A percentile compares a stretch with the other conserved stretches of the same genome.
Conservation (phyloP, 2,888 invertebrate species). For the Synanthedon vespiformis region DNA sequence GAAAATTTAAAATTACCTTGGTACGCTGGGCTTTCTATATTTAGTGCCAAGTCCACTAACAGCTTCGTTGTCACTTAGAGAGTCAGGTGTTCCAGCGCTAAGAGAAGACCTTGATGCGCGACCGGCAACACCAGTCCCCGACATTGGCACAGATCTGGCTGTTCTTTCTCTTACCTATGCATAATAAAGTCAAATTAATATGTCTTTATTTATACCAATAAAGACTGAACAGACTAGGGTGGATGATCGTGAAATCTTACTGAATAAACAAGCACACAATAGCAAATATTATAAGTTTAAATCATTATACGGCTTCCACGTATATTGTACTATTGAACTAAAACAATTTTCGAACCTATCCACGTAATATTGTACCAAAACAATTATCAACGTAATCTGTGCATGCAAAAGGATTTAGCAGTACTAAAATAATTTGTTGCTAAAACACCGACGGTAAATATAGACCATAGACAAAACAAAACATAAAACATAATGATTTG, state of each 20-base stretch:
- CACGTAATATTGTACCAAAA: background rate
- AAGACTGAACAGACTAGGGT: background rate
- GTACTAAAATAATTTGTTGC: conserved; percentile 20
- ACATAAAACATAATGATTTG: conserved; percentile 21
- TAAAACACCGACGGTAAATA: conserved; percentile 33
- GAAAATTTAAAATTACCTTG: conserved; percentile 31
- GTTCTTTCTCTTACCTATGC: conserved; percentile 92
- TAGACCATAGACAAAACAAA: conserved; percentile 32
- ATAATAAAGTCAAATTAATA: background rate
- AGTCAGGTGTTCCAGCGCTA: conserved; percentile 90
- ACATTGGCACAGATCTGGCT: conserved; percentile 92
- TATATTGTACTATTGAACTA: no score
- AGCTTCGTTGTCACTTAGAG: conserved; percentile 88
- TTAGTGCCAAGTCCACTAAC: conserved; percentile 77
- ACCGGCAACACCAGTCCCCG: conserved; percentile 61
- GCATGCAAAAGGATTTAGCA: conserved; percentile 42
- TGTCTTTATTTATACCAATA: no score
- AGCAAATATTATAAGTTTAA: no score
- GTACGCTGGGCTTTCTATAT: conserved; percentile 76
- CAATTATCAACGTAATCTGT: background rate
- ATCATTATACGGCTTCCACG: no score
- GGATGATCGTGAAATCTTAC: background rate
- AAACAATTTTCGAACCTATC: no score
- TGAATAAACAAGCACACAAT: conserved; percentile 7
- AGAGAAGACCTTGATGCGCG: conserved; percentile 81